Conservation (phyloP, 2,113 vertebrate genomes). For the Trematocara zebra region DNA sequence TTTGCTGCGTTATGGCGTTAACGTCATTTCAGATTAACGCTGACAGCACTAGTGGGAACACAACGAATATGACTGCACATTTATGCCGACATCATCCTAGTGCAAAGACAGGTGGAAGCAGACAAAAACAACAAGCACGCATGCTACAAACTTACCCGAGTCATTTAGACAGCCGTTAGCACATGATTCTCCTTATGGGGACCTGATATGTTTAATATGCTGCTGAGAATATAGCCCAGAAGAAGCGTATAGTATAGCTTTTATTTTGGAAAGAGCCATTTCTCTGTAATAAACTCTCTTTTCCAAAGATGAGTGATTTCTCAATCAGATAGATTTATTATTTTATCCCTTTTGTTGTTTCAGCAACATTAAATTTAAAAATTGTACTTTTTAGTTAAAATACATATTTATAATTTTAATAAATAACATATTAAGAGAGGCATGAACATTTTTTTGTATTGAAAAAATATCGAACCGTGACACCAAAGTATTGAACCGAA, state of each 20-base stretch:
- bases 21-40: no score
- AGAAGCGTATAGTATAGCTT: accelerated
- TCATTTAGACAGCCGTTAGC: neutral
- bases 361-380: neutral
- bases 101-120: neutral
- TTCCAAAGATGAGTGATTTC: accelerated
- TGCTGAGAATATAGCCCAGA: neutral
- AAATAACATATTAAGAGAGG: accelerated
- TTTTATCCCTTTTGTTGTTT: no score
- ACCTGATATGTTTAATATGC: neutral
- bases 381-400: neutral
- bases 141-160: no score
- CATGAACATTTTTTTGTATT: neutral
- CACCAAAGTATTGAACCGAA: no score
- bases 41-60: no score
- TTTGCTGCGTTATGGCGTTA: no score
- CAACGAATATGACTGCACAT: no score
- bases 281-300: no score
- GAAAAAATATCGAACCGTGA: neutral
- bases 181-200: neutral
- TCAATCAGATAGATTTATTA: accelerated
- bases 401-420: neutral
- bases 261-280: neutral
- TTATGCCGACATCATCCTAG: accelerated
- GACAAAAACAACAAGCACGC: neutral